phyloP scores from a whole-genome alignment of 2,888 invertebrate species.

The Platynereis dumerilii region DNA sequence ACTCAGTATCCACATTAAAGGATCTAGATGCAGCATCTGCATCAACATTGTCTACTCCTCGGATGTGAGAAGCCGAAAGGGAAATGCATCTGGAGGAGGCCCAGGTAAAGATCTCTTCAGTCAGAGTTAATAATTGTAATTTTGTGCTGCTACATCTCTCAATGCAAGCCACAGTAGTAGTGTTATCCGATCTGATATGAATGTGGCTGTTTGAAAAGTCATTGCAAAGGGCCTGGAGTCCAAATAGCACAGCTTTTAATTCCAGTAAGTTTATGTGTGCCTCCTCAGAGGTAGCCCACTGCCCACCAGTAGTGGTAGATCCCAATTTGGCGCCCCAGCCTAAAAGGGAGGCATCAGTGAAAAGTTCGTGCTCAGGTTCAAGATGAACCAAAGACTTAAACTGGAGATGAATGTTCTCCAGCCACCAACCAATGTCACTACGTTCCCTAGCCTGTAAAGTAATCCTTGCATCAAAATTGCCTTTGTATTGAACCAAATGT shows the following conservation, averaged over 20 bases:
- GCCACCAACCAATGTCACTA: not conserved
- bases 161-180: not conserved
- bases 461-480: too few species aligned
- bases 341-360: not conserved
- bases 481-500: too few species aligned
- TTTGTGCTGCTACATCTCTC: not conserved
- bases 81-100: too few species aligned
- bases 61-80: conserved; percentile 1
- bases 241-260: not conserved
- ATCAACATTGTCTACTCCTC: conserved; percentile 10
- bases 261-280: conserved; percentile 1
- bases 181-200: not conserved
- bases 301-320: not conserved
- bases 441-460: too few species aligned
- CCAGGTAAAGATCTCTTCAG: too few species aligned
- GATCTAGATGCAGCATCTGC: conserved; percentile 12
- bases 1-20: conserved; percentile 21
- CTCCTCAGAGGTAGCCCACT: too few species aligned
- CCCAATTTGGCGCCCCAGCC: conserved; percentile 7
- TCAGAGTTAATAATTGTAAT: too few species aligned
- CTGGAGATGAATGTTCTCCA: not conserved
- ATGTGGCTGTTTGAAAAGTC: not conserved
- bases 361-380: not conserved
- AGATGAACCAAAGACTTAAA: not conserved
- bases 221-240: not conserved